Conservation (phyloP, 2,113 vertebrate species). For the Uria lomvia region DNA sequence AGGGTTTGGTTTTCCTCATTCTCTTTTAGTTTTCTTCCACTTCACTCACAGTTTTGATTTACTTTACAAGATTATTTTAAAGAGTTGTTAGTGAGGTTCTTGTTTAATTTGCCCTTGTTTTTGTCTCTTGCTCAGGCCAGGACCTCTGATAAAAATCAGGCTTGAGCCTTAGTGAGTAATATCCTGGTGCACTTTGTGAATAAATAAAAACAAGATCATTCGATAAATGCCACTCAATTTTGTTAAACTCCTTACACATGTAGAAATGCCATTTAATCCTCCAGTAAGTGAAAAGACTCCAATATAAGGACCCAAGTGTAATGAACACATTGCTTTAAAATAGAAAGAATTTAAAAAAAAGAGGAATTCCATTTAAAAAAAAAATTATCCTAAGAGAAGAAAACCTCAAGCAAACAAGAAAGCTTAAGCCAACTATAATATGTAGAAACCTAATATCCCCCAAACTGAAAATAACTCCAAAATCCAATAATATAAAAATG, state of each 20-base stretch:
- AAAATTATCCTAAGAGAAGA: neutral
- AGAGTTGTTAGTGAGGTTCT: neutral
- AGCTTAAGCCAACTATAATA: slow-evolving; percentile 46
- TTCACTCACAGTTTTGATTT: neutral
- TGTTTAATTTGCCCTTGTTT: slow-evolving; percentile 33
- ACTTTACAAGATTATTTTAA: neutral
- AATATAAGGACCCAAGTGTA: slow-evolving; percentile 52
- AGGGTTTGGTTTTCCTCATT: neutral
- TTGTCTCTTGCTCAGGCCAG: slow-evolving; percentile 55
- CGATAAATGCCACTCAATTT: slow-evolving; percentile 68
- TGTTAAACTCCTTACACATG: slow-evolving; percentile 63
- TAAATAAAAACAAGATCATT: slow-evolving; percentile 74
- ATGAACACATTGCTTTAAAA: slow-evolving; percentile 63
- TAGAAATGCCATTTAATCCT: slow-evolving; percentile 62
- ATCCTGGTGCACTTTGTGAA: slow-evolving; percentile 66
- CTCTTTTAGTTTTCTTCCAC: neutral
- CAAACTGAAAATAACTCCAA: slow-evolving; percentile 58
- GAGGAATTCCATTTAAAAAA: neutral
- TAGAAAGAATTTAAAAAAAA: neutral
- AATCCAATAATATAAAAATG: slow-evolving; percentile 60
- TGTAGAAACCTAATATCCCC: slow-evolving; percentile 49
- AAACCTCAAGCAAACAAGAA: slow-evolving; percentile 59
- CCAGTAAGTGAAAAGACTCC: slow-evolving; percentile 53
- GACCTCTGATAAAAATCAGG: slow-evolving; percentile 69
- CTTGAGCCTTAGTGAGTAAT: slow-evolving; percentile 59